Evolutionary conservation across 2,113 vertebrate genomes (phyloP), one percentile per base, ranked within the genome.

Genomic region (Pycnonotus jocosus): DNA sequence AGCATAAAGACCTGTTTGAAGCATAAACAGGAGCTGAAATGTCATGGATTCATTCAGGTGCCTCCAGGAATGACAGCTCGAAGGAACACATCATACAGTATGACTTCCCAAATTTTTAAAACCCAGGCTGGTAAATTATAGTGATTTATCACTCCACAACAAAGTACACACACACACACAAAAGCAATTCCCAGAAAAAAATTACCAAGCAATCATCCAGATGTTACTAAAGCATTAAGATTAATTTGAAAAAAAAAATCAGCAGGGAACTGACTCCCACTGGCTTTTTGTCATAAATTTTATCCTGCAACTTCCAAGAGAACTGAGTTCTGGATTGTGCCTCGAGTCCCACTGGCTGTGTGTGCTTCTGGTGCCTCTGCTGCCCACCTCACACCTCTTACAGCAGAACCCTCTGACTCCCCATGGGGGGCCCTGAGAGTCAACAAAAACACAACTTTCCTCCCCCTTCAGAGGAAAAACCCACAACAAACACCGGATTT

Each of bases 11-110:
- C 30, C 58, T 81, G 79, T 70, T 90, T 62, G 86, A 88, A 90
- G 78, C 79, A 86, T 80, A 94, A 97, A 88, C 90, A 96, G 88
- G 58, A 94, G 56, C 79, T 86, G 71, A 95, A 92, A 94, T 92
- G 88, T 81, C 90, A 94, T 23, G 68, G 86, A 90, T 81, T 83
- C 92, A 93, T 92, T 83, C 80, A 85, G 57, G 33, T 70, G 71
- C 90, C 90, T 94, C 62, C 62, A 90, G 82, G 62, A 95, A 66
- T 66, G 85, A 96, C 94, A 96, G 91, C 86, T 73, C 47, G 6
- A 78, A 91, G 83, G 72, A 81, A 84, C 48, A 56, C 28, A 92
- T 81, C 91, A 92, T 78, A 78, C 9, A 84, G 38, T 12, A 45
- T 62, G 86, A 93, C 77, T 95, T 77, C 5, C 51, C 74, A 92